Percentiles rank a stretch among this genome's conserved stretches.
Conservation (phyloP, 2,797 vertebrate genomes). For the Holocentrus rufus region DNA sequence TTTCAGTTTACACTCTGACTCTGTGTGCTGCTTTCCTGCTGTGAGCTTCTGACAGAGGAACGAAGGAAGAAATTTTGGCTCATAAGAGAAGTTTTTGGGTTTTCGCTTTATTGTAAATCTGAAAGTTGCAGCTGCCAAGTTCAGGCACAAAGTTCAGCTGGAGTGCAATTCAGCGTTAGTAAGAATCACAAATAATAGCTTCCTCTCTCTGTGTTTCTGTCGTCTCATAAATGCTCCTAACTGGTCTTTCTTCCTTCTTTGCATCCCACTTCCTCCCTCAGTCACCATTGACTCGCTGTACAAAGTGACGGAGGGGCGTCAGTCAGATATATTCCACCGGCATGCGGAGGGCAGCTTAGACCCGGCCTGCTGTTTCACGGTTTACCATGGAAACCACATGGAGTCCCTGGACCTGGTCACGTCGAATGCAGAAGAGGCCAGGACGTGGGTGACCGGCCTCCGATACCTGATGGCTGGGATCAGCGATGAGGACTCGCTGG, state of each 20-base stretch:
- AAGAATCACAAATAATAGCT: neutral
- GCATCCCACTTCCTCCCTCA: conserved; percentile 57
- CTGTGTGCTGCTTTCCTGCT: neutral
- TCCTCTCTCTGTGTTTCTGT: neutral
- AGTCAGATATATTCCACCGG: conserved; percentile 94
- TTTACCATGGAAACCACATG: conserved; percentile 98
- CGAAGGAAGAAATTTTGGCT: neutral
- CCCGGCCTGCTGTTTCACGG: conserved; percentile 93
- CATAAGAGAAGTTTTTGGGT: neutral
- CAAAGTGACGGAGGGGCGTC: conserved; percentile 95
- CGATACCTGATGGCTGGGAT: conserved; percentile 98
- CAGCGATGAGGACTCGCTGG: conserved; percentile 95
- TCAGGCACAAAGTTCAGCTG: too few relatives aligned
- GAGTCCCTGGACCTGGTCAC: conserved; percentile 96
- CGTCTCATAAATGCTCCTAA: neutral
- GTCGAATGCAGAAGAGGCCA: conserved; percentile 93
- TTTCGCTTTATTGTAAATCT: too few relatives aligned
- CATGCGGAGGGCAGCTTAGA: conserved; percentile 92
- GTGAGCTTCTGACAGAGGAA: too few relatives aligned
- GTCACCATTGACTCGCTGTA: conserved; percentile 98
- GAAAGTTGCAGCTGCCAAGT: too few relatives aligned
- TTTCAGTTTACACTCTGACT: neutral
- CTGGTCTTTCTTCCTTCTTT: conserved; percentile 12
- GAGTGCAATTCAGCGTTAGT: neutral
- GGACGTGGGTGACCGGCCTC: conserved; percentile 97